phyloP scores from a whole-genome alignment of 2,113 vertebrate species.

The Lophochroa leadbeateri region DNA sequence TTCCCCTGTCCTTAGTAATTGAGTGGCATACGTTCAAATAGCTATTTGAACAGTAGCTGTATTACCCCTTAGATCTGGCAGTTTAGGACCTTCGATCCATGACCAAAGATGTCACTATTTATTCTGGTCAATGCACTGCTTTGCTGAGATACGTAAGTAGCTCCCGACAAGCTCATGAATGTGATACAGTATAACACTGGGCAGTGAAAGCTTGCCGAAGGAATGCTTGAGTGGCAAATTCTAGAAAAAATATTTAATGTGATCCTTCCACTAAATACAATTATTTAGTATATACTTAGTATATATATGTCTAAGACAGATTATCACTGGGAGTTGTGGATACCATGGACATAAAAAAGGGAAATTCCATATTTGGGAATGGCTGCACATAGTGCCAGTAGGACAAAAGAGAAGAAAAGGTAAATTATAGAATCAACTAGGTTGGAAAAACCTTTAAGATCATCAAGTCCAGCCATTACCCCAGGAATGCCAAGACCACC shows the following conservation, averaged over 20 bases:
- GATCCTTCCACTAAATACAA: not conserved
- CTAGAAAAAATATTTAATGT: not conserved
- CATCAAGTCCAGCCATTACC: not conserved
- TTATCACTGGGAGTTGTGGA: not conserved
- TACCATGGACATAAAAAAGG: not conserved
- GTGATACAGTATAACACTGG: not conserved
- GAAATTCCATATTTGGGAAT: not conserved
- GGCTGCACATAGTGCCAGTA: not conserved
- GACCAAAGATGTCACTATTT: not conserved
- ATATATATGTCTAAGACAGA: not conserved
- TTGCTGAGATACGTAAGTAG: not conserved
- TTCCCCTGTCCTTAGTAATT: not conserved
- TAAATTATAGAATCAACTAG: not conserved
- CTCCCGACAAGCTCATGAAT: not conserved
- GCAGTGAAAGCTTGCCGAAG: not conserved
- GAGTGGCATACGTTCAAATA: not conserved
- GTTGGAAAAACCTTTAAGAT: not conserved
- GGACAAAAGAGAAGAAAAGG: not conserved
- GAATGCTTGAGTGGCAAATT: not conserved
- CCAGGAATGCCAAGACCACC: not conserved
- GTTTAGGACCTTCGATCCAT: not conserved
- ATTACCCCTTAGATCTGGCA: not conserved
- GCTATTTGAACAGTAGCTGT: not conserved
- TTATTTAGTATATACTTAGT: not conserved
- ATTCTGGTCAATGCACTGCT: not conserved